Base-by-base conservation (phyloP, 2,113 vertebrate species). In the Psittacara wagleri region DNA sequence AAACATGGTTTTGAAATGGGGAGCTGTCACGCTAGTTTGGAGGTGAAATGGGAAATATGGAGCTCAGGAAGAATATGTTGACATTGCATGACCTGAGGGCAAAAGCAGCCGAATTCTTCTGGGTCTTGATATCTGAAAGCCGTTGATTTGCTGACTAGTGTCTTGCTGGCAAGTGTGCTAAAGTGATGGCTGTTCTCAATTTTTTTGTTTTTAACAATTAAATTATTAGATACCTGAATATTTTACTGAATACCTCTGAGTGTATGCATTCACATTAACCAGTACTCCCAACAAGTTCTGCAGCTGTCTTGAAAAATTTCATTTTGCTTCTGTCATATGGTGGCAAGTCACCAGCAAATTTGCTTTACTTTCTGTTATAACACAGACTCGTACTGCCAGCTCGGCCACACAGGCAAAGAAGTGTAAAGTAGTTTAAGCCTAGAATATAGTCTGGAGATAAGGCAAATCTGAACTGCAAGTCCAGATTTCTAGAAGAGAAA, bases 371-470 rank as follows among this genome's bases (percentile, higher is more conserved):
- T n/a, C 13, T 13, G 1, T 35, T 79, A 3, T 55, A 73, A n/a
- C 49, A 27, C 22, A 33, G 54, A 46, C 15, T 81, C 5, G 7
- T 27, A 17, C 24, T 3, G 10, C 31, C 59, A 61, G 13, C 44
- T 77, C 0, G 2, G 6, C 81, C 17, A 25, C 39, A 41, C 0
- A 20, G 37, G 39, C 31, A 52, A 61, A 3, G 48, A 46, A 51
- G 11, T 10, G 4, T 66, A 1, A 43, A 27, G 9, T 66, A 76
- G 28, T 51, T 92, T 31, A 70, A 41, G 18, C 48, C 24, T 55
- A 29, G 62, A 54, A 9, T 41, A 18, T 1, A 35, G 28, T 48
- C 57, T 94, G 24, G 54, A 57, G 63, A 25, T 35, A 41, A 23
- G 31, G 46, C 13, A 69, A 80, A 54, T 83, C 18, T 84, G 66